phyloP scores from a whole-genome alignment of 1,140 invertebrate genomes.

The Tachypleus tridentatus region DNA sequence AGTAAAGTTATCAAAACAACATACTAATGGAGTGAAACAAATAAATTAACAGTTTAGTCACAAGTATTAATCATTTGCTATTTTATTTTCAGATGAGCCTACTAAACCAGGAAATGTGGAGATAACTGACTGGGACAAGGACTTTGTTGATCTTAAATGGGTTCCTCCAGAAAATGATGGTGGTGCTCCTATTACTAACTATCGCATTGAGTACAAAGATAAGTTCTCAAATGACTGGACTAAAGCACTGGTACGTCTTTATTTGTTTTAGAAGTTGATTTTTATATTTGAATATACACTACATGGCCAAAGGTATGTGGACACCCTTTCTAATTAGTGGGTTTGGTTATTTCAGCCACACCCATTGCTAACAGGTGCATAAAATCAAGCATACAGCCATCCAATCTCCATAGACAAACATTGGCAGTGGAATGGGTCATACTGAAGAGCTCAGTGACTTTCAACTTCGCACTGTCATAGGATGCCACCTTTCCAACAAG shows the following conservation, averaged over 20 bases:
- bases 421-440: too few relatives aligned
- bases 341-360: too few relatives aligned
- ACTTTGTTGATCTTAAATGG: slow-evolving; percentile 82
- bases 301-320: too few relatives aligned
- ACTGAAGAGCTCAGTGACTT: too few relatives aligned
- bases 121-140: slow-evolving; percentile 90
- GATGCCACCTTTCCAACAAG: too few relatives aligned
- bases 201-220: slow-evolving; percentile 94
- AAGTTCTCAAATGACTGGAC: slow-evolving; percentile 76
- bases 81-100: slow-evolving; percentile 60
- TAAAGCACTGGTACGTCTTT: slow-evolving; percentile 39
- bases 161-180: slow-evolving; percentile 80
- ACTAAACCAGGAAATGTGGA: slow-evolving; percentile 80
- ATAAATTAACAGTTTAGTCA: slow-evolving; percentile 9
- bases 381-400: too few relatives aligned
- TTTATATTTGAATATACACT: slow-evolving; percentile 45
- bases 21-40: slow-evolving; percentile 10
- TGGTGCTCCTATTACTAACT: slow-evolving; percentile 92
- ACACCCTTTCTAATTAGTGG: too few relatives aligned
- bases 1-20: too few relatives aligned
- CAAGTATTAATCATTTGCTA: background rate
- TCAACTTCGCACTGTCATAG: too few relatives aligned
- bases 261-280: background rate
- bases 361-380: too few relatives aligned
- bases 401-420: too few relatives aligned